Evolutionary conservation across 2,888 invertebrate genomes (phyloP).

Genomic region (Cerceris rybyensis): DNA sequence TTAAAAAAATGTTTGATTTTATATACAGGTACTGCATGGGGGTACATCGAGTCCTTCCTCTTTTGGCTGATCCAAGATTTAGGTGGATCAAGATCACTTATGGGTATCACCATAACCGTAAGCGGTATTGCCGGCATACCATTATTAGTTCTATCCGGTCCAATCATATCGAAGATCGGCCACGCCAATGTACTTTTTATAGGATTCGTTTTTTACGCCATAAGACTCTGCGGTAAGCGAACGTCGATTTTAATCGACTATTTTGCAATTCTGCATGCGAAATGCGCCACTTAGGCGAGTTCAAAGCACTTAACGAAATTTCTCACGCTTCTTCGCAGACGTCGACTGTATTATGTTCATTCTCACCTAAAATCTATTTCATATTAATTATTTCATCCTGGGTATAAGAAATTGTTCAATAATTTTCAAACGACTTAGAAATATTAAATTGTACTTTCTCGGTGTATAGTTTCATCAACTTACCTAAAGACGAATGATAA

Average conservation of each 20-base stretch:
- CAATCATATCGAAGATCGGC: constrained; percentile 88
- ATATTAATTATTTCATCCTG: too few species aligned
- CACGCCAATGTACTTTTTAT: constrained; percentile 90
- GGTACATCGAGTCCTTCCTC: constrained; percentile 91
- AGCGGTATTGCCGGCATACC: constrained; percentile 90
- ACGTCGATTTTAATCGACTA: constrained; percentile 11
- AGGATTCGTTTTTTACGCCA: constrained; percentile 89
- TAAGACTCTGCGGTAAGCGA: constrained; percentile 87
- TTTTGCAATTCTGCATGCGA: constrained; percentile 2
- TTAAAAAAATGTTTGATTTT: constrained; percentile 11
- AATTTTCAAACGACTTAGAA: too few species aligned
- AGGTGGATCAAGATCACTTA: constrained; percentile 88
- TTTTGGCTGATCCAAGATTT: constrained; percentile 91
- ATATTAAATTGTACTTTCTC: too few species aligned
- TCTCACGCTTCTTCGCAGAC: too few species aligned
- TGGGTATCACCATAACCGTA: constrained; percentile 92
- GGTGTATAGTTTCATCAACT: too few species aligned
- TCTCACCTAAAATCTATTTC: too few species aligned
- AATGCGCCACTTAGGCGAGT: background rate
- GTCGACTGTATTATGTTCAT: too few species aligned
- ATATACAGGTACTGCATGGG: constrained; percentile 89
- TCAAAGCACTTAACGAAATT: too few species aligned
- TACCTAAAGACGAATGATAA: background rate
- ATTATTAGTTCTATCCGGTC: constrained; percentile 89
- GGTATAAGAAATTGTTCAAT: too few species aligned